phyloP scores from a whole-genome alignment of 2,113 vertebrate genomes.

The Otolemur garnettii region DNA sequence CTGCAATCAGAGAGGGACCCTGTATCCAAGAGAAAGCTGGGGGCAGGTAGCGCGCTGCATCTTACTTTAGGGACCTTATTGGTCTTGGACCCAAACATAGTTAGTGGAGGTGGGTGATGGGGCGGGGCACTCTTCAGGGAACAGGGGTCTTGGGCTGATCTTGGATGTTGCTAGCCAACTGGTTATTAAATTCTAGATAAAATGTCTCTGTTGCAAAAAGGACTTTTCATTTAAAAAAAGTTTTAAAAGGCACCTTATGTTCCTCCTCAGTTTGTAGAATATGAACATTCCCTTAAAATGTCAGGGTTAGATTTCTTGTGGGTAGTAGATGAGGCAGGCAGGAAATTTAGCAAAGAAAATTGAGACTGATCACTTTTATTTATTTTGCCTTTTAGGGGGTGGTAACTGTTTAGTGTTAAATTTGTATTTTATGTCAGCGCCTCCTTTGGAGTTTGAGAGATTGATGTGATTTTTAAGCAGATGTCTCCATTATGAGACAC shows the following conservation, averaged over 20 bases:
- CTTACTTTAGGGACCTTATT: background rate
- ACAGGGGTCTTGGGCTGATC: background rate
- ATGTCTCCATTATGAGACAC: background rate
- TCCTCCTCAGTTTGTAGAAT: background rate
- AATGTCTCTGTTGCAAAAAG: background rate
- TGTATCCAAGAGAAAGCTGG: no score
- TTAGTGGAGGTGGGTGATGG: no score
- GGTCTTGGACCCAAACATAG: no score
- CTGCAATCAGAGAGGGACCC: accelerated
- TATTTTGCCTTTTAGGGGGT: background rate
- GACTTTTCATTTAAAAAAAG: background rate
- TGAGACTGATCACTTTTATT: background rate
- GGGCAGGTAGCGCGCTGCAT: accelerated
- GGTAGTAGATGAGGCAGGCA: background rate
- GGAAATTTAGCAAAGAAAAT: background rate
- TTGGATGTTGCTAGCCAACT: background rate
- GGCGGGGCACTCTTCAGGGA: background rate
- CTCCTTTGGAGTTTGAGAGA: background rate
- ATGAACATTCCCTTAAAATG: background rate
- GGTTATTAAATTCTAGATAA: background rate
- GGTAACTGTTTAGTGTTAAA: background rate
- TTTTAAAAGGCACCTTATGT: background rate
- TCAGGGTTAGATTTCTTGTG: constrained; percentile 12
- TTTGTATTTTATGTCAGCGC: background rate
- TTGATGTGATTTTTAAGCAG: background rate